These are phyloP conservation scores for Phengaris alcon DNA, from an alignment of 2,888 invertebrate genomes.

Conservation along the genomic window DNA sequence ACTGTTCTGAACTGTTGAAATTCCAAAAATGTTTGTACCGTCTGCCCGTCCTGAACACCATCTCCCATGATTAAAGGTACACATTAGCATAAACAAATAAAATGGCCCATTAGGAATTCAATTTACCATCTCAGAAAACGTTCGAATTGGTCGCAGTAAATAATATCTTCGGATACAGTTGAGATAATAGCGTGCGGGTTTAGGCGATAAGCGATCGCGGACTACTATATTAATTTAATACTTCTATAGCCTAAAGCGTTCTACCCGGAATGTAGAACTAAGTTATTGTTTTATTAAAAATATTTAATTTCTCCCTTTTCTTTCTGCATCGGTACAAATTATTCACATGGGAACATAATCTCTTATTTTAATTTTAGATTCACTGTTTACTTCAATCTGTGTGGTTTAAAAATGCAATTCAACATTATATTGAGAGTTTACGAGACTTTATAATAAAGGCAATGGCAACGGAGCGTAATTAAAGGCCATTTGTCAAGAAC, in stretches of 20 bases:
- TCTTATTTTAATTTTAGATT: too few relatives aligned
- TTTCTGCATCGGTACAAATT: too few relatives aligned
- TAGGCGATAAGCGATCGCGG: slow-evolving; percentile 33
- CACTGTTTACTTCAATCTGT: too few relatives aligned
- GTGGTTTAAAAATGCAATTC: too few relatives aligned
- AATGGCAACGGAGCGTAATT: too few relatives aligned
- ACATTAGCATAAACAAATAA: slow-evolving; percentile 80
- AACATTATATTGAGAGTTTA: too few relatives aligned
- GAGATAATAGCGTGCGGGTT: slow-evolving; percentile 54
- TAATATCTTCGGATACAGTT: slow-evolving; percentile 65
- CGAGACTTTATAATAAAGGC: too few relatives aligned
- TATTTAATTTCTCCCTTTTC: too few relatives aligned
- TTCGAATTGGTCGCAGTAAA: slow-evolving; percentile 77
- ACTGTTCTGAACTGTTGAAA: slow-evolving; percentile 39
- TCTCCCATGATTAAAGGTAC: slow-evolving; percentile 71
- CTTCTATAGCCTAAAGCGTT: background rate
- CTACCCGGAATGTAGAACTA: too few relatives aligned
- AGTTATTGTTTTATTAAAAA: too few relatives aligned
- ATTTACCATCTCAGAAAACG: slow-evolving; percentile 76
- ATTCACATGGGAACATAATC: too few relatives aligned
- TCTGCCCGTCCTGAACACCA: slow-evolving; percentile 43
- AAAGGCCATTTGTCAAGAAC: too few relatives aligned
- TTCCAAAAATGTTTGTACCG: slow-evolving; percentile 47
- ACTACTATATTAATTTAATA: background rate
- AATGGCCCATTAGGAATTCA: slow-evolving; percentile 77